Conservation (phyloP, 2,113 vertebrate genomes). For the Maccullochella peelii region DNA sequence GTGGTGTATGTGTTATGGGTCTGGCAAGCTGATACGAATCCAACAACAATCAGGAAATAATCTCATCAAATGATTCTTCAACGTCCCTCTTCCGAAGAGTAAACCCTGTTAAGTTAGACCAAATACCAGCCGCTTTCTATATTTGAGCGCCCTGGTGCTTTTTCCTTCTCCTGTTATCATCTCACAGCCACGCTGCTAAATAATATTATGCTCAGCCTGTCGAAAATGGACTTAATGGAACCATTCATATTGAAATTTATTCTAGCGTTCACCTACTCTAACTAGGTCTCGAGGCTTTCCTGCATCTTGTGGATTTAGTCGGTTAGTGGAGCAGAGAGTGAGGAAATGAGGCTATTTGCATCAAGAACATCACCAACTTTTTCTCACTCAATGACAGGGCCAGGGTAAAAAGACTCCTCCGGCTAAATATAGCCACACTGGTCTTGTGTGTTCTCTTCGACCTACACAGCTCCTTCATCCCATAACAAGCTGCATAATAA, state of each 20-base stretch:
- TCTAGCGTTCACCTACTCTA: constrained; percentile 64
- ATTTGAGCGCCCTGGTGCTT: constrained; percentile 45
- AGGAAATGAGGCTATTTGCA: constrained; percentile 78
- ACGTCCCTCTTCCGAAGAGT: constrained; percentile 44
- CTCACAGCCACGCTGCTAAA: constrained; percentile 57
- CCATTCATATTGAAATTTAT: constrained; percentile 75
- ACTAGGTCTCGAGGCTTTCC: constrained; percentile 70
- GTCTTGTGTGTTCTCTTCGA: constrained; percentile 60
- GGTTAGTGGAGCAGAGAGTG: constrained; percentile 74
- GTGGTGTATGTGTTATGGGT: constrained; percentile 14
- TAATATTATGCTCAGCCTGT: constrained; percentile 72
- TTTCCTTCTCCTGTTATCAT: constrained; percentile 53
- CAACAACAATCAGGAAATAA: constrained; percentile 36
- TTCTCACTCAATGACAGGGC: constrained; percentile 58
- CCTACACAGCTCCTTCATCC: constrained; percentile 72
- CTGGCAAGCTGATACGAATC: background rate
- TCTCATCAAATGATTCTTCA: constrained; percentile 39
- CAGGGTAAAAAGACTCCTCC: constrained; percentile 32
- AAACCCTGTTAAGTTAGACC: constrained; percentile 52
- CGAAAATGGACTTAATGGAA: constrained; percentile 69
- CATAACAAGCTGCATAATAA: constrained; percentile 70
- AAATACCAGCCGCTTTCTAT: constrained; percentile 41
- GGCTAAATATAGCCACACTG: constrained; percentile 69
- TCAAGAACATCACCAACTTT: constrained; percentile 66
- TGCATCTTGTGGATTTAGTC: constrained; percentile 71